phyloP scores from a whole-genome alignment of 1,140 invertebrate genomes.

The Drosophila ercepeae region DNA sequence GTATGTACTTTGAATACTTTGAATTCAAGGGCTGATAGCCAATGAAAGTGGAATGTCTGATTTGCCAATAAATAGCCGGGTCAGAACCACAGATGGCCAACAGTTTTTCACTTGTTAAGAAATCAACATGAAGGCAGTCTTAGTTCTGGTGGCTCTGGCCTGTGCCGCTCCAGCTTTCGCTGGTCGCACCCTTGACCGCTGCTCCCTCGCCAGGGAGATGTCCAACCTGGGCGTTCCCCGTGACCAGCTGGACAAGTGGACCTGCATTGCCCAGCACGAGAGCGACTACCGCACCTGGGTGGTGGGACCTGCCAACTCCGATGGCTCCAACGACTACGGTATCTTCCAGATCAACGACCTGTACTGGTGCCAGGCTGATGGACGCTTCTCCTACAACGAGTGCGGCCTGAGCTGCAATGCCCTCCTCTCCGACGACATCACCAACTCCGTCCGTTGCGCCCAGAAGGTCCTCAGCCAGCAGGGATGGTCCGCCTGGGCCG shows the following conservation, averaged over 20 bases:
- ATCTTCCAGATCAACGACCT: slow-evolving; percentile 80
- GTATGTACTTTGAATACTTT: neutral
- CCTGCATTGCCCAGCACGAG: slow-evolving; percentile 73
- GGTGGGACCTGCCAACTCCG: slow-evolving; percentile 61
- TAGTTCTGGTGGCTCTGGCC: slow-evolving; percentile 43
- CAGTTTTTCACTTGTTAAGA: slow-evolving; percentile 17
- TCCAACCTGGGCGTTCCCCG: slow-evolving; percentile 63
- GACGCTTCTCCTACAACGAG: slow-evolving; percentile 69
- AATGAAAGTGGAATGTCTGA: too few relatives aligned
- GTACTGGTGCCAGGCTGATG: slow-evolving; percentile 74
- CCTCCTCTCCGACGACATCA: slow-evolving; percentile 67
- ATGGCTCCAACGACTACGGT: slow-evolving; percentile 76
- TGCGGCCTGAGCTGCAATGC: slow-evolving; percentile 58
- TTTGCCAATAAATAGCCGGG: slow-evolving; percentile 27
- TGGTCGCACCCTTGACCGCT: slow-evolving; percentile 68
- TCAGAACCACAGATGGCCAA: slow-evolving; percentile 11
- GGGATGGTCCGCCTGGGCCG: slow-evolving; percentile 73
- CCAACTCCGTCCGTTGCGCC: slow-evolving; percentile 69
- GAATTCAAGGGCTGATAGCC: slow-evolving; percentile 11
- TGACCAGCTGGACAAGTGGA: slow-evolving; percentile 61
- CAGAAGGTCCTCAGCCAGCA: slow-evolving; percentile 65
- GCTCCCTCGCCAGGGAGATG: slow-evolving; percentile 79
- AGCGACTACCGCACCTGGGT: slow-evolving; percentile 64
- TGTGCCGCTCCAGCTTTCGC: slow-evolving; percentile 44
- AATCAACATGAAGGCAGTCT: slow-evolving; percentile 51